Conservation (phyloP, 2,888 invertebrate genomes). For the Drosophila barbarae region DNA sequence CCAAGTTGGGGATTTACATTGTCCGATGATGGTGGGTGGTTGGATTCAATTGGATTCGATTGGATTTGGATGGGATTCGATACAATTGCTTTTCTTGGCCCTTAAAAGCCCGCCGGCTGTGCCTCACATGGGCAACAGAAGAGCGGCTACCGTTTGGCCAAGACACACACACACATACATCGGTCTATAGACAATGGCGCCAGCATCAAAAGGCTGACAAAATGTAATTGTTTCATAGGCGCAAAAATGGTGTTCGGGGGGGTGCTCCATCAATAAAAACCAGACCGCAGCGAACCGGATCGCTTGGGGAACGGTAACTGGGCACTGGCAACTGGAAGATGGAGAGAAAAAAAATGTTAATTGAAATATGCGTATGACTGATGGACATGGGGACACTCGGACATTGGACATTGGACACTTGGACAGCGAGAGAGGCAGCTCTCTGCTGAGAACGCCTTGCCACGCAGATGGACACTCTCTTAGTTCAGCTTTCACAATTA, state of each 20-base stretch:
- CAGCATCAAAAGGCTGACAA: constrained; percentile 55
- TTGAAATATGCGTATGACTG: constrained; percentile 72
- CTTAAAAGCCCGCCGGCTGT: constrained; percentile 53
- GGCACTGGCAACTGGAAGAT: constrained; percentile 40
- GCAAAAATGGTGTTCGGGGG: constrained; percentile 59
- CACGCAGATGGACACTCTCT: constrained; percentile 53
- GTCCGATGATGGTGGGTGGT: constrained; percentile 58
- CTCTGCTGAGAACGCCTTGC: constrained; percentile 26
- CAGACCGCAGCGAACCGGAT: constrained; percentile 54
- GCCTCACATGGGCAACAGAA: constrained; percentile 34
- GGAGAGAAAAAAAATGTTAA: constrained; percentile 61
- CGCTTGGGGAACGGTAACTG: constrained; percentile 12
- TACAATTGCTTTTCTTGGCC: constrained; percentile 24
- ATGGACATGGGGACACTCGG: constrained; percentile 57
- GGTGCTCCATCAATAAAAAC: constrained; percentile 45
- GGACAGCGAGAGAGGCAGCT: constrained; percentile 17
- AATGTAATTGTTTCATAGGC: constrained; percentile 70
- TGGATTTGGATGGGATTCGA: constrained; percentile 20
- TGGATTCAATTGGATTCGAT: constrained; percentile 27
- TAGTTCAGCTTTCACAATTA: constrained; percentile 69
- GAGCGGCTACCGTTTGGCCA: constrained; percentile 56
- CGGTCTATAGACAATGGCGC: constrained; percentile 29
- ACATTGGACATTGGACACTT: constrained; percentile 5
- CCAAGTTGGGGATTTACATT: constrained; percentile 50
- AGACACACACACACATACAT: not conserved